A percentile compares a stretch with the other conserved stretches of the same genome.
Evolutionary conservation across 2,113 vertebrate genomes (phyloP).

Genomic region (Microcebus griseorufus): DNA sequence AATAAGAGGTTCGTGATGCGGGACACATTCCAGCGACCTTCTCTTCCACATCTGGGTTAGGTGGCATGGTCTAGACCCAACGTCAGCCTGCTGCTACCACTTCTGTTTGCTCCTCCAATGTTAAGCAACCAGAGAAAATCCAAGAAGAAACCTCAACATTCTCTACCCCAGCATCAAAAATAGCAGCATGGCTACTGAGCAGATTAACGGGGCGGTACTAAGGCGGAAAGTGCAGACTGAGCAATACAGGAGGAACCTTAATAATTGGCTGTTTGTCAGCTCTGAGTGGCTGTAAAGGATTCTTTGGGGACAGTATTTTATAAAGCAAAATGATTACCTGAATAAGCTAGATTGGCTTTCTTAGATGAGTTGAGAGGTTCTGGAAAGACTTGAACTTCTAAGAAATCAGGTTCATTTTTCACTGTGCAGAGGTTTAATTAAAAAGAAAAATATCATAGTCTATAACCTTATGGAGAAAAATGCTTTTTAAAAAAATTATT

Average conservation of each 20-base stretch:
- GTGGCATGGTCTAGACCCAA: not conserved
- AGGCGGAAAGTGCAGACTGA: slow-evolving; percentile 58
- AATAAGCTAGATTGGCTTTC: slow-evolving; percentile 59
- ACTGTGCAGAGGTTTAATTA: slow-evolving; percentile 68
- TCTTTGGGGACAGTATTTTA: slow-evolving; percentile 65
- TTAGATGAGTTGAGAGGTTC: slow-evolving; percentile 26
- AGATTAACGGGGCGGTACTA: slow-evolving; percentile 18
- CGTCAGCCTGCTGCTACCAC: no score
- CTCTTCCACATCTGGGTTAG: not conserved
- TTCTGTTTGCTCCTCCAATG: not conserved
- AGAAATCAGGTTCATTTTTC: slow-evolving; percentile 45
- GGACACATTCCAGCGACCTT: not conserved
- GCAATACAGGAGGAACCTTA: slow-evolving; percentile 61
- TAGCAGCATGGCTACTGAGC: slow-evolving; percentile 36
- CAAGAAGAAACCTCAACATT: not conserved
- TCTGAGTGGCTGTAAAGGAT: slow-evolving; percentile 39
- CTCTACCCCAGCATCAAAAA: not conserved
- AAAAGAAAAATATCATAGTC: slow-evolving; percentile 33
- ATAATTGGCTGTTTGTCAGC: slow-evolving; percentile 46
- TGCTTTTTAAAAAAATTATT: not conserved
- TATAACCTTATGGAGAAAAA: slow-evolving; percentile 49
- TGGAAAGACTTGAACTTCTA: slow-evolving; percentile 27
- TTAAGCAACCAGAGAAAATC: not conserved
- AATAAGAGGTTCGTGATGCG: not conserved
- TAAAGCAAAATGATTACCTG: slow-evolving; percentile 34